Evolutionary conservation across 2,113 vertebrate genomes (phyloP).

Genomic region (Agapornis roseicollis): DNA sequence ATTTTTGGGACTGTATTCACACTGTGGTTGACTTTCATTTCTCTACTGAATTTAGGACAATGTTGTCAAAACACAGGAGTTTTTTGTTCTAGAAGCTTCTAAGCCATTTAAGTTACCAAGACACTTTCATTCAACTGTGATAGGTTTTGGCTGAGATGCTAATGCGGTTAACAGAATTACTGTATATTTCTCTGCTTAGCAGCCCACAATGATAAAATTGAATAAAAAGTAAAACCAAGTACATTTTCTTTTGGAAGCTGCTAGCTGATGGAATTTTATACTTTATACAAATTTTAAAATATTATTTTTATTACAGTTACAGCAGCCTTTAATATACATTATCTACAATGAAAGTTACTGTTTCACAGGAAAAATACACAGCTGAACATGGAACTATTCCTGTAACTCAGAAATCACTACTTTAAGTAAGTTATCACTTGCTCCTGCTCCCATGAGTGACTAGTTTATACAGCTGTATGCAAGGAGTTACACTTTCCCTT

Average conservation of each 20-base stretch:
- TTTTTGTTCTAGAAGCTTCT: neutral
- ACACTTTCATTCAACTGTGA: neutral
- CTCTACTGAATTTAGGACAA: neutral
- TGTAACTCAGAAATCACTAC: neutral
- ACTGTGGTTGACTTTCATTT: neutral
- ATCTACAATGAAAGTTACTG: neutral
- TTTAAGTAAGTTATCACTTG: neutral
- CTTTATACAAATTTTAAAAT: neutral
- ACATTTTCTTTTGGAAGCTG: neutral
- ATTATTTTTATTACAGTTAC: neutral
- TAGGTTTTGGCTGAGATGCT: neutral
- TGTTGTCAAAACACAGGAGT: neutral
- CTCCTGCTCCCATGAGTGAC: neutral
- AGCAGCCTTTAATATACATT: neutral
- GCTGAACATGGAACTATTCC: neutral
- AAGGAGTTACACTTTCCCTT: neutral
- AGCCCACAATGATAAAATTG: neutral
- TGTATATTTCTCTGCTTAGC: neutral
- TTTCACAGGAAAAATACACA: neutral
- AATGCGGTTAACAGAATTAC: neutral
- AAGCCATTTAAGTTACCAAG: neutral
- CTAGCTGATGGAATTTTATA: neutral
- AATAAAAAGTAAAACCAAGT: accelerated
- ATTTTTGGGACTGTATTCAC: neutral
- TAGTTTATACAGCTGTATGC: neutral